phyloP scores from a whole-genome alignment of 2,888 invertebrate genomes.

The Kuschelorhynchus macadamiae region DNA sequence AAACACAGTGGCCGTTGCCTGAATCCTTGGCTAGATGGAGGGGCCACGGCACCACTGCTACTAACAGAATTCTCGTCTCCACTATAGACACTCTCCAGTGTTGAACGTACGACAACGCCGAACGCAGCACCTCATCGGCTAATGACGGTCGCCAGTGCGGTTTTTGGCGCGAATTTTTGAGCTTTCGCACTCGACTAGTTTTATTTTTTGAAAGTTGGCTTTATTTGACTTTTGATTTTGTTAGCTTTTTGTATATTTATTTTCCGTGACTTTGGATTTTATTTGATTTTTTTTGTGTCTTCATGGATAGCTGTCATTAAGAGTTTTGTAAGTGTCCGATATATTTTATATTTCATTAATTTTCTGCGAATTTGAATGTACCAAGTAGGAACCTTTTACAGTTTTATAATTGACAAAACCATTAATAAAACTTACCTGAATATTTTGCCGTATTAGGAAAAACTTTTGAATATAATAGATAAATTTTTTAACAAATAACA shows the following conservation, averaged over 20 bases:
- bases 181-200: constrained; percentile 21
- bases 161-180: constrained; percentile 41
- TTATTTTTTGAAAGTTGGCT: constrained; percentile 5
- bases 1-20: constrained; percentile 22
- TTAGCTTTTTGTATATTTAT: constrained; percentile 8
- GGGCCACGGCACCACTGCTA: constrained; percentile 32
- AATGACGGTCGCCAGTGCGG: constrained; percentile 35
- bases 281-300: neutral
- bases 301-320: no score
- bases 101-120: constrained; percentile 47
- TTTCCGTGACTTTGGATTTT: constrained; percentile 6
- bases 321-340: no score
- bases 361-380: no score
- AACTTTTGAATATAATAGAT: no score
- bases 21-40: constrained; percentile 45
- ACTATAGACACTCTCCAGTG: constrained; percentile 46
- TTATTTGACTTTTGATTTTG: neutral
- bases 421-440: no score
- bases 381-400: no score
- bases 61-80: constrained; percentile 45
- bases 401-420: no score
- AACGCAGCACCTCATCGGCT: constrained; percentile 32
- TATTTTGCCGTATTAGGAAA: no score
- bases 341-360: no score
- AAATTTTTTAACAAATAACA: no score